Conservation (phyloP, 2,888 invertebrate genomes). For the Dryadula phaetusa region DNA sequence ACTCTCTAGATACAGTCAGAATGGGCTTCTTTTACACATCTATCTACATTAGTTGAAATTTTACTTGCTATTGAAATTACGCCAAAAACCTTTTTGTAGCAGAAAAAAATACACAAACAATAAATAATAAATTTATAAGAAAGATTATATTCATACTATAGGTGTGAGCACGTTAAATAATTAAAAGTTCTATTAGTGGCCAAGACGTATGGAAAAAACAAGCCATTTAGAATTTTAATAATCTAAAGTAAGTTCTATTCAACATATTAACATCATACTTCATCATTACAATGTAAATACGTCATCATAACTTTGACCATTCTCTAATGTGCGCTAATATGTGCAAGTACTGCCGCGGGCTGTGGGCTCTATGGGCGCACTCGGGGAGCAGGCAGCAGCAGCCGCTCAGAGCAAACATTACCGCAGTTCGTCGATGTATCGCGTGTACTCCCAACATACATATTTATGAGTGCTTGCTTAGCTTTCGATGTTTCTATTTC, state of each 20-base stretch:
- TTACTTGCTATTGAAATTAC: background rate
- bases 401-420: background rate
- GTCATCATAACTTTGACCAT: no score
- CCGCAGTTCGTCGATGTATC: background rate
- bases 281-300: no score
- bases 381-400: background rate
- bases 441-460: constrained; percentile 1
- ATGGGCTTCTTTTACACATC: background rate
- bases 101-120: no score
- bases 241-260: no score
- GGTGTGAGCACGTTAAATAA: no score
- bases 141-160: no score
- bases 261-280: no score
- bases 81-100: no score
- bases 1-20: background rate
- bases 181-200: no score
- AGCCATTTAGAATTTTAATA: background rate
- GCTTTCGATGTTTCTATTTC: constrained; percentile 10
- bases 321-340: no score
- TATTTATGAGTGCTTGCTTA: constrained; percentile 9
- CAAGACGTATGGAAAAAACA: no score
- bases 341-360: background rate
- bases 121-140: no score
- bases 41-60: background rate
- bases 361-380: background rate